Evolutionary conservation across 2,888 invertebrate species (phyloP).

Genomic region (Orthosia incerta): DNA sequence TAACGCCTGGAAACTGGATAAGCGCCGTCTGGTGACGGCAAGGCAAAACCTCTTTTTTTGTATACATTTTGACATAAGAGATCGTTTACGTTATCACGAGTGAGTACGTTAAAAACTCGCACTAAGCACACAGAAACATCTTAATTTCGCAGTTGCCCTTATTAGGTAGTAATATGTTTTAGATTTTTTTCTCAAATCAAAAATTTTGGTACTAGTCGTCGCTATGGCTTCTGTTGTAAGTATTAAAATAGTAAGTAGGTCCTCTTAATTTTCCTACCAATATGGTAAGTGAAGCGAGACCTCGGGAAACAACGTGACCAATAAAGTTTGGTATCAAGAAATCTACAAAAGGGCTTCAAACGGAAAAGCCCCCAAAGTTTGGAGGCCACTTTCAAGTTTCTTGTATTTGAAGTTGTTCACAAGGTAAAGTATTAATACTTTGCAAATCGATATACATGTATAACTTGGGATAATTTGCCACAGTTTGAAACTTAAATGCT

Average conservation of each 20-base stretch:
- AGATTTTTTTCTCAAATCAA: not conserved
- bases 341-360: slow-evolving; percentile 46
- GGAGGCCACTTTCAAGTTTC: slow-evolving; percentile 52
- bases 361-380: slow-evolving; percentile 35
- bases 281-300: not conserved
- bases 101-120: too few species aligned
- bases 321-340: slow-evolving; percentile 44
- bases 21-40: too few species aligned
- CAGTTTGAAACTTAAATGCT: slow-evolving; percentile 3
- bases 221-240: not conserved
- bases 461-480: slow-evolving; percentile 3
- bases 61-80: too few species aligned
- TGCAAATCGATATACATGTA: slow-evolving; percentile 28
- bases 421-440: slow-evolving; percentile 35
- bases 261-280: not conserved
- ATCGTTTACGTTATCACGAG: too few species aligned
- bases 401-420: slow-evolving; percentile 46
- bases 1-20: too few species aligned
- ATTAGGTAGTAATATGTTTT: too few species aligned
- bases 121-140: too few species aligned
- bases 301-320: slow-evolving; percentile 40
- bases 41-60: too few species aligned
- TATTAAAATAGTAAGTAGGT: not conserved
- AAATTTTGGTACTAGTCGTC: not conserved
- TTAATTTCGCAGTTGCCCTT: too few species aligned